A percentile compares a stretch with the other conserved stretches of the same genome.
phyloP scores from a whole-genome alignment of 2,113 vertebrate species.

The Cryptomyrus ogoouensis region DNA sequence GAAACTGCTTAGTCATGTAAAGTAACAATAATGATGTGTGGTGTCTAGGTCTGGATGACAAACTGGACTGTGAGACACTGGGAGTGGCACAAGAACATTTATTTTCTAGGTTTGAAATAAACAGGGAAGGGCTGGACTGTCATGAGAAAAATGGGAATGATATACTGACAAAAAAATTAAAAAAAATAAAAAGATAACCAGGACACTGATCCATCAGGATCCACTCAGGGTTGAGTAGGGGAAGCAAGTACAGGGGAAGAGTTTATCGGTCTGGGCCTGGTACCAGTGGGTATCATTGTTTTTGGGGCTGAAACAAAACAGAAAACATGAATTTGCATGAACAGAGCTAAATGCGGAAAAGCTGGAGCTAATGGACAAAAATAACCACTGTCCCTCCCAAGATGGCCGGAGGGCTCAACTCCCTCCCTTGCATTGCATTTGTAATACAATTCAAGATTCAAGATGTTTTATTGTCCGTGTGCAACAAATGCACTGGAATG shows the following conservation, averaged over 20 bases:
- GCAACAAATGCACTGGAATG: background rate
- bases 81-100: background rate
- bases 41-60: background rate
- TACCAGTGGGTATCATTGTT: background rate
- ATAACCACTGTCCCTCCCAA: background rate
- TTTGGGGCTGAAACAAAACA: background rate
- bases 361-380: background rate
- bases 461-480: background rate
- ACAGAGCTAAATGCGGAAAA: background rate
- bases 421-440: background rate
- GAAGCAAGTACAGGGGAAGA: background rate
- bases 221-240: background rate
- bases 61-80: background rate
- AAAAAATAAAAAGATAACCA: background rate
- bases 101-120: background rate
- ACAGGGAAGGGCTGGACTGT: background rate
- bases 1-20: background rate
- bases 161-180: background rate
- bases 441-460: background rate
- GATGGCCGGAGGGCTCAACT: background rate
- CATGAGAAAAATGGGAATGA: background rate
- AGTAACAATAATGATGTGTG: background rate
- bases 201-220: background rate
- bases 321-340: background rate
- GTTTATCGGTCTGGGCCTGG: background rate